Percentiles rank a stretch among this genome's conserved stretches.
Conservation (phyloP, 1,140 invertebrate genomes). For the Ooceraea biroi region DNA sequence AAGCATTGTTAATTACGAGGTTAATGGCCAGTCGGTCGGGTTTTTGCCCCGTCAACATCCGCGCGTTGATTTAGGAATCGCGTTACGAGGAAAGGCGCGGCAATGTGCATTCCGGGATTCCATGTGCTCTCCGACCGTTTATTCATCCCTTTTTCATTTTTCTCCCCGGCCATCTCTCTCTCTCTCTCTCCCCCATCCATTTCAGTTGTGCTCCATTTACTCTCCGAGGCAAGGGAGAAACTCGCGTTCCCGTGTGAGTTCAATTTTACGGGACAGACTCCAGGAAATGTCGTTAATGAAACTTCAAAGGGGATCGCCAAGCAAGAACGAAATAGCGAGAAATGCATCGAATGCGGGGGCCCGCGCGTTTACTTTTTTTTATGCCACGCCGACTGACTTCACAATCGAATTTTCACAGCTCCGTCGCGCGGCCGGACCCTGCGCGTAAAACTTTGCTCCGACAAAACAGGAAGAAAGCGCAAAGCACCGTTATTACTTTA, state of each 20-base stretch:
- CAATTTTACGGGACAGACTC: constrained; percentile 3
- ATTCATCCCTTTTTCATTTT: no score
- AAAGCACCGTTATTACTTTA: constrained; percentile 45
- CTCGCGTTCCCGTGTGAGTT: not conserved
- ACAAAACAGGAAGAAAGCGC: not conserved
- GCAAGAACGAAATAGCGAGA: constrained; percentile 33
- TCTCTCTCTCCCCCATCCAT: not conserved
- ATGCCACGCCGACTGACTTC: constrained; percentile 4
- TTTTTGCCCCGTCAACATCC: constrained; percentile 27
- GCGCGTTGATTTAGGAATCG: constrained; percentile 25
- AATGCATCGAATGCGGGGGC: constrained; percentile 35
- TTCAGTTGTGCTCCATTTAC: not conserved
- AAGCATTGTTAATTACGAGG: constrained; percentile 58
- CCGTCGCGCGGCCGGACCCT: no score
- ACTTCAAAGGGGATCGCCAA: constrained; percentile 19
- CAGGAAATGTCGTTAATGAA: constrained; percentile 50
- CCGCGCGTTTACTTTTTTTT: constrained; percentile 21
- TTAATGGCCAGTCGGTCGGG: constrained; percentile 8
- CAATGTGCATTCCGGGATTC: not conserved
- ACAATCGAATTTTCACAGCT: not conserved
- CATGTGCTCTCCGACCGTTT: not conserved
- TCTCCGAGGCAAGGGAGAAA: not conserved
- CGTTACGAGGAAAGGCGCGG: not conserved
- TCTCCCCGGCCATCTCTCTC: not conserved
- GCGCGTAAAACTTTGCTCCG: constrained; percentile 8